Conservation (phyloP, 2,797 vertebrate species). For the Pangasius krempfi region DNA sequence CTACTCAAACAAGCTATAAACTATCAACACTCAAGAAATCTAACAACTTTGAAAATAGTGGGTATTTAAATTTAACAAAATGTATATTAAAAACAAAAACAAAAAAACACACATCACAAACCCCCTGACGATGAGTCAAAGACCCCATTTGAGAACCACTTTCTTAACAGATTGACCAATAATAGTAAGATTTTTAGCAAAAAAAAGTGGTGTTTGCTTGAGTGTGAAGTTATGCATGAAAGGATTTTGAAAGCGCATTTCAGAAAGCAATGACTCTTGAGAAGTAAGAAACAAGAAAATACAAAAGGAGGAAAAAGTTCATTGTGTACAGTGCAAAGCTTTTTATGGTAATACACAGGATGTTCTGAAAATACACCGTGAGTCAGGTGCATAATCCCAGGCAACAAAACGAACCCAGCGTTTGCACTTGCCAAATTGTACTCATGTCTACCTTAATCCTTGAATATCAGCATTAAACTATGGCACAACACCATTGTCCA, state of each 20-base stretch:
- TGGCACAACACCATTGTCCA: neutral
- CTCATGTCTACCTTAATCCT: neutral
- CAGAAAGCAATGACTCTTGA: neutral
- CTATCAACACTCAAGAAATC: neutral
- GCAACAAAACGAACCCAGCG: neutral
- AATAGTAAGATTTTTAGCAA: neutral
- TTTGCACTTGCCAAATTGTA: neutral
- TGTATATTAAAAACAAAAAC: no score
- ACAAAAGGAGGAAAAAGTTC: constrained; percentile 23
- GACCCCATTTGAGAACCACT: no score
- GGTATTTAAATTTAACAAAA: neutral
- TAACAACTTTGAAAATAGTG: neutral
- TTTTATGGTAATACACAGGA: constrained; percentile 25
- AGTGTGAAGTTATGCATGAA: neutral
- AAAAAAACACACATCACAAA: neutral
- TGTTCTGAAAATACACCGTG: constrained; percentile 31
- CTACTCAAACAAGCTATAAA: neutral
- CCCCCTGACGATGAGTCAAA: neutral
- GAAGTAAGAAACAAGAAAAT: neutral
- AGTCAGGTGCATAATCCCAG: constrained; percentile 33
- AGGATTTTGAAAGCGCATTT: neutral
- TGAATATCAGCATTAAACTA: neutral
- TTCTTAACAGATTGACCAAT: neutral
- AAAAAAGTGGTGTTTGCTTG: neutral
- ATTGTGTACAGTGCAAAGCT: constrained; percentile 7